A percentile compares a stretch with the other conserved stretches of the same genome.
phyloP scores from a whole-genome alignment of 1,140 invertebrate genomes.

The Drosophila pectinifera region DNA sequence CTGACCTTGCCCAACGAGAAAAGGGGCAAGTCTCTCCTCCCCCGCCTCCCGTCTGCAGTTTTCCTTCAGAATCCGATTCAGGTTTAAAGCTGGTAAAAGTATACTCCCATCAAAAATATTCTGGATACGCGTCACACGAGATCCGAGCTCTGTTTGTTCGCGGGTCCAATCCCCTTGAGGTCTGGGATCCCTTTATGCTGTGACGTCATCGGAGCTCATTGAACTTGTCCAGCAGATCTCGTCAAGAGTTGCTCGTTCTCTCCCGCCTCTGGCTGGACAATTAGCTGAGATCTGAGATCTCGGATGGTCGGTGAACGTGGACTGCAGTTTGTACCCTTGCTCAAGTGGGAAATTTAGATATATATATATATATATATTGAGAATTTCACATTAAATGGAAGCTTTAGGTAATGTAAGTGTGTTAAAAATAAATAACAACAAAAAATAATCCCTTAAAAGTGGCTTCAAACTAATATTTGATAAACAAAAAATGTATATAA shows the following conservation, averaged over 20 bases:
- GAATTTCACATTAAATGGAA: neutral
- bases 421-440: neutral
- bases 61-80: slow-evolving; percentile 7
- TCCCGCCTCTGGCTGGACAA: slow-evolving; percentile 20
- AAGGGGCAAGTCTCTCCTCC: slow-evolving; percentile 5
- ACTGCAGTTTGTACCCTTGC: slow-evolving; percentile 27
- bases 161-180: neutral
- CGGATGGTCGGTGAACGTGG: neutral
- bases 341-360: slow-evolving; percentile 1
- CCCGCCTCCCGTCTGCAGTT: neutral
- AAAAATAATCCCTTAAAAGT: too few relatives aligned
- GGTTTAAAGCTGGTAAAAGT: slow-evolving; percentile 3
- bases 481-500: neutral
- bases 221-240: slow-evolving; percentile 50
- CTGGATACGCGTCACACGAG: slow-evolving; percentile 4
- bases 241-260: neutral
- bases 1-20: slow-evolving; percentile 46
- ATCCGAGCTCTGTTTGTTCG: neutral
- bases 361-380: too few relatives aligned
- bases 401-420: too few relatives aligned
- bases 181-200: slow-evolving; percentile 2
- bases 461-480: too few relatives aligned
- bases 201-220: slow-evolving; percentile 56
- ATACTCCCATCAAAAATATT: slow-evolving; percentile 3
- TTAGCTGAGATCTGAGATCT: slow-evolving; percentile 23